phyloP scores from a whole-genome alignment of 2,113 vertebrate species.

The Dasyurus viverrinus region DNA sequence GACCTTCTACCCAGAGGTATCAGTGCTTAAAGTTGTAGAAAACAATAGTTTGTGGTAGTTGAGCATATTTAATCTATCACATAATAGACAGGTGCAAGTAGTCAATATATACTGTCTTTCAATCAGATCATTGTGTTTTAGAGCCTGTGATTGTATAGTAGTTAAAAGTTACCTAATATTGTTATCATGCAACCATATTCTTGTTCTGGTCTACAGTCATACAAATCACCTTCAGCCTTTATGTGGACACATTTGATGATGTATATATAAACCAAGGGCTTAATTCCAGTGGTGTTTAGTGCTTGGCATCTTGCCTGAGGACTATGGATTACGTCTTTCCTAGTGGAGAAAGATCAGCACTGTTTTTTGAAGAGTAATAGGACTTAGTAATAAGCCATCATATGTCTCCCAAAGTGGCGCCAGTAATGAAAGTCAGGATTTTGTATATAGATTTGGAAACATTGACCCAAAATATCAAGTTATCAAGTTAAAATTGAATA shows the following conservation, averaged over 20 bases:
- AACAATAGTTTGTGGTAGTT: not conserved
- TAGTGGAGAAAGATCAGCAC: conserved; percentile 79
- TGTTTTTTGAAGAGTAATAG: conserved; percentile 18
- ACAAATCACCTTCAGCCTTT: not conserved
- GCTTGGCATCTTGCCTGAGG: not conserved
- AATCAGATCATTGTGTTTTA: conserved; percentile 32
- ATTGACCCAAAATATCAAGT: conserved; percentile 17
- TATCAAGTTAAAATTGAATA: conserved; percentile 59
- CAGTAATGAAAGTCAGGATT: conserved; percentile 80
- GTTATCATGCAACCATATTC: not conserved
- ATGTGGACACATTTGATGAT: not conserved
- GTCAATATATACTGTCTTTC: not conserved
- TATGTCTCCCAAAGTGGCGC: conserved; percentile 70
- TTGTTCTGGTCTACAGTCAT: conserved; percentile 2
- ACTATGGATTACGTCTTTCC: conserved; percentile 69
- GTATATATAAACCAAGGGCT: not conserved
- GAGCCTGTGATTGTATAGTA: not conserved
- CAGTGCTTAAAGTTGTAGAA: not conserved
- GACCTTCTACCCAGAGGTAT: conserved; percentile 27
- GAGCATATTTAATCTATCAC: not conserved
- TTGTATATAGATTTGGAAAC: conserved; percentile 46
- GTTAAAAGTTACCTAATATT: conserved; percentile 1
- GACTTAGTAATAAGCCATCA: conserved; percentile 68
- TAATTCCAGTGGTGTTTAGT: not conserved
- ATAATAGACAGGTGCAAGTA: not conserved